Evolutionary conservation across 2,797 vertebrate species (phyloP), one percentile per base, ranked within the genome.

Genomic region (Mormyrops attenuatus): DNA sequence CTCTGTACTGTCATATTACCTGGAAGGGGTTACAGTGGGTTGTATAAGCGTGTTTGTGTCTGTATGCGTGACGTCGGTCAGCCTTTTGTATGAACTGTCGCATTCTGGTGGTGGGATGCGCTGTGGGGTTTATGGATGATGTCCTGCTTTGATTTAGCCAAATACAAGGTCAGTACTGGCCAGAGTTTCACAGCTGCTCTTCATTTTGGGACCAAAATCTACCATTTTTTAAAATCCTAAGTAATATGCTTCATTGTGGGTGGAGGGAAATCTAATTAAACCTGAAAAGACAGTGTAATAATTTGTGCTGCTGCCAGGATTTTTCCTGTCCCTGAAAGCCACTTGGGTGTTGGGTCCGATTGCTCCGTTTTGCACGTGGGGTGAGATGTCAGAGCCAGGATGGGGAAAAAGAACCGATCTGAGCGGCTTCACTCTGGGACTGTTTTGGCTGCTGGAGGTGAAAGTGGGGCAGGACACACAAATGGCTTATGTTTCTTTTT

Each of bases 131-230:
- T 49, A 69, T 34, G 60, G 53, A 47, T 90, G 85, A 52, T 82
- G 69, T 69, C 49, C 44, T 88, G 41, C 86, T 41, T 88, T 80
- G 47, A 60, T 86, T 57, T 80, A 53, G 66, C 86, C 69, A 53
- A 82, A 90, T 88, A 17, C 20, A 52, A 52, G 69, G 89, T 73
- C 30, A 44, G 77, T 80, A 85, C 38, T 69, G 26, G 69, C 82
- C 80, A 41, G 26, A 69, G 44, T 88, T 89, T 87, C 87, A 88
- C 89, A 91, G 90, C 53, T 88, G 86, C 69, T 85, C 66, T 47
- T n/a, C 4, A 7, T 82, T 73, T 50, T 82, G 89, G 82, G 82
- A 89, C 50, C 84, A 85, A 91, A 77, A 55, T 22, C 52, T 89
- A 88, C 82, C 85, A 85, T 88, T 86, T 66, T 77, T 47, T 86